Percentiles rank a stretch among this genome's conserved stretches.
Evolutionary conservation across 64 coral and sea anemone species (phyloP).

Genomic region (Catalaphyllia jardinei): DNA sequence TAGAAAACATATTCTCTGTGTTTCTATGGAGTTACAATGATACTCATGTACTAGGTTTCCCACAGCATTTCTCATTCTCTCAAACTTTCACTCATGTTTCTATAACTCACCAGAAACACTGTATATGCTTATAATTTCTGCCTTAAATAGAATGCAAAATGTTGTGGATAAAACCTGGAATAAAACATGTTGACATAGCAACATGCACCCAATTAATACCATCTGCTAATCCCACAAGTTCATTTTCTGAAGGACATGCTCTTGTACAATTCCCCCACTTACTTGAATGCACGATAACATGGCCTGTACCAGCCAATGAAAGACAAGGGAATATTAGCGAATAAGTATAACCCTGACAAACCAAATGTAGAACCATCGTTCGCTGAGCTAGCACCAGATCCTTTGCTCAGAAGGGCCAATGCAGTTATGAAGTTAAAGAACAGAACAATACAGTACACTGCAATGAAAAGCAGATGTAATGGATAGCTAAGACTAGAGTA

Average conservation of each 20-base stretch:
- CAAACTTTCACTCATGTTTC: no score
- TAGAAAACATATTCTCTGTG: no score
- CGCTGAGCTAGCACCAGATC: background rate
- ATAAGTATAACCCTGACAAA: slow-evolving; percentile 46
- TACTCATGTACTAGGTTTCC: no score
- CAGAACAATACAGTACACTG: slow-evolving; percentile 61
- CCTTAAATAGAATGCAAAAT: no score
- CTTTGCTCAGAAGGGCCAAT: slow-evolving; percentile 54
- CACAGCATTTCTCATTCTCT: no score
- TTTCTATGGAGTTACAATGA: no score
- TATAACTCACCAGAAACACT: no score
- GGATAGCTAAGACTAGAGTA: background rate
- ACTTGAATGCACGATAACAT: slow-evolving; percentile 87
- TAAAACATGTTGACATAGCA: no score
- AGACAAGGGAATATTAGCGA: slow-evolving; percentile 62
- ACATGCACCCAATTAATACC: no score
- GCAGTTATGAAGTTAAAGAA: slow-evolving; percentile 70
- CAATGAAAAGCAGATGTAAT: slow-evolving; percentile 29
- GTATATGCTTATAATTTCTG: no score
- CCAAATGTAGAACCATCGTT: slow-evolving; percentile 48
- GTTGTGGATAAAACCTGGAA: no score
- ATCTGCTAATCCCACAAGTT: no score
- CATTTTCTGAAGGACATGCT: background rate
- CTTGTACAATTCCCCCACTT: slow-evolving; percentile 29
- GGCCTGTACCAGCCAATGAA: slow-evolving; percentile 80